A percentile compares a stretch with the other conserved stretches of the same genome.
Evolutionary conservation across 2,888 invertebrate species (phyloP).

Genomic region (Drosophila limbata): DNA sequence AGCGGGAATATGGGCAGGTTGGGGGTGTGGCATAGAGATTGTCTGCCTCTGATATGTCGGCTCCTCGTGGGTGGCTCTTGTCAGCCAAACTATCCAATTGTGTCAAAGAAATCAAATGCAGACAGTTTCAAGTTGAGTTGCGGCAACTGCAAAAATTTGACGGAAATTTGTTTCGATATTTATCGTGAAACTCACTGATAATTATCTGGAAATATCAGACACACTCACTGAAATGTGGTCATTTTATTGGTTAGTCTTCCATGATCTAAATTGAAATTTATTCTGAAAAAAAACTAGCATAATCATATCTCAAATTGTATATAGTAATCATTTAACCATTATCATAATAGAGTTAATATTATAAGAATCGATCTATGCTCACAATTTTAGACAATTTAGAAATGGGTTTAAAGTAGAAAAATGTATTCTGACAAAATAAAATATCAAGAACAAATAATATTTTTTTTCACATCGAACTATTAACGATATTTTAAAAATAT

Average conservation of each 20-base stretch:
- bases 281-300: not conserved
- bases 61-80: constrained; percentile 53
- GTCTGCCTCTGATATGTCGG: constrained; percentile 14
- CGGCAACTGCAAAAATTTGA: constrained; percentile 1
- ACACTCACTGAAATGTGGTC: constrained; percentile 1
- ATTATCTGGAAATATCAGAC: not conserved
- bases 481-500: too few relatives aligned
- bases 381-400: too few relatives aligned
- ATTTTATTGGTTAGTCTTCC: not conserved
- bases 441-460: too few relatives aligned
- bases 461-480: too few relatives aligned
- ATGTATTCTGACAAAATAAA: too few relatives aligned
- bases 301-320: too few relatives aligned
- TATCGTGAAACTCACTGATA: not conserved
- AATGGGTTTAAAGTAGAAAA: too few relatives aligned
- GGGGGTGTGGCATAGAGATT: constrained; percentile 26
- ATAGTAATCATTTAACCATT: too few relatives aligned
- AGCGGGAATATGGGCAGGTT: not conserved
- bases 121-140: constrained; percentile 23
- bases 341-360: not conserved
- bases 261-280: constrained; percentile 2
- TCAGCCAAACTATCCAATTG: constrained; percentile 57
- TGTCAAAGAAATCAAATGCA: constrained; percentile 62
- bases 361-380: not conserved
- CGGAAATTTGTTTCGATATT: not conserved